These are phyloP conservation scores for Cairina moschata DNA, from an alignment of 2,113 vertebrate species.

Conservation along the genomic window DNA sequence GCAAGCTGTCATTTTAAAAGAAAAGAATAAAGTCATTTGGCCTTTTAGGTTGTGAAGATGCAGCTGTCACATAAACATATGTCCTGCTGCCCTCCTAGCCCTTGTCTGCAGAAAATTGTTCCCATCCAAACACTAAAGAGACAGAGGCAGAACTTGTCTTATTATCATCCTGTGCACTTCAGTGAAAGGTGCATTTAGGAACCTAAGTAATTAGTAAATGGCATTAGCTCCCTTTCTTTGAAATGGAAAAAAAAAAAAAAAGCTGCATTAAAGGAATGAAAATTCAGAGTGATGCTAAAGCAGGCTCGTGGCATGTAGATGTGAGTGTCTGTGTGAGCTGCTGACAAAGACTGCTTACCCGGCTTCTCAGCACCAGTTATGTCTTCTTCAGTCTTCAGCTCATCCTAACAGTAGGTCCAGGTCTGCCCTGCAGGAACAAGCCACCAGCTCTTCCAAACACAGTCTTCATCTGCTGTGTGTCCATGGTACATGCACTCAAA, in stretches of 20 bases:
- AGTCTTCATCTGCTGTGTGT: rapidly evolving
- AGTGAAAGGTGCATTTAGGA: background rate
- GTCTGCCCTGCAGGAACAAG: background rate
- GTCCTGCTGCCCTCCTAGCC: conserved; percentile 28
- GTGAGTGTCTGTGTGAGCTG: background rate
- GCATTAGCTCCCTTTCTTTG: background rate
- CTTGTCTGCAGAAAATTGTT: background rate
- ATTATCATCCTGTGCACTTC: background rate
- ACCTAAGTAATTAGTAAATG: background rate
- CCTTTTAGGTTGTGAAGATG: conserved; percentile 37
- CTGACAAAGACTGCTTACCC: background rate
- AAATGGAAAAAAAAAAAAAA: background rate
- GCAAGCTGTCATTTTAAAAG: conserved; percentile 46
- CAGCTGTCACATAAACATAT: conserved; percentile 57
- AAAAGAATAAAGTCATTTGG: background rate
- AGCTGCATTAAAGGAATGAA: background rate
- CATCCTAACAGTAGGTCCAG: background rate
- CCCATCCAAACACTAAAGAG: background rate
- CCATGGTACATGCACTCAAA: rapidly evolving
- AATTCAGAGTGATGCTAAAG: background rate
- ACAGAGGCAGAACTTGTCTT: conserved; percentile 7
- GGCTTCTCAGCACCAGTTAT: background rate
- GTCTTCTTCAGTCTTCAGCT: background rate
- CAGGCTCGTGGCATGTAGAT: background rate
- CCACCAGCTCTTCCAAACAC: background rate